Evolutionary conservation across 1,140 invertebrate genomes (phyloP).

Genomic region (Orius insidiosus): DNA sequence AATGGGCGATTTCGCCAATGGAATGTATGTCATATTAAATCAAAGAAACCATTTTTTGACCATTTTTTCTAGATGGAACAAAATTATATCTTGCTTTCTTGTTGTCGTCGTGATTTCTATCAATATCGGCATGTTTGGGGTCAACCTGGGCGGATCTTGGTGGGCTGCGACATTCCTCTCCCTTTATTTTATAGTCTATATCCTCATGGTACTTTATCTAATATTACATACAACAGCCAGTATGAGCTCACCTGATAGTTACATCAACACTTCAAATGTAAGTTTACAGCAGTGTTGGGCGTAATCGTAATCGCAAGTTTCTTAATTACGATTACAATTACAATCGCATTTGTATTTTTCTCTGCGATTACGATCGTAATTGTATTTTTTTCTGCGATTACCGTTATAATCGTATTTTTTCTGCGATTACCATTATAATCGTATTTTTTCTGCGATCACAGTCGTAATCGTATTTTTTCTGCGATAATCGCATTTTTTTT

Average conservation of each 20-base stretch:
- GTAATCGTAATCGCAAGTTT: too few species aligned
- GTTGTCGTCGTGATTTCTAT: slow-evolving; percentile 57
- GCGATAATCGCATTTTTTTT: too few species aligned
- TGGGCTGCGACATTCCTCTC: slow-evolving; percentile 2
- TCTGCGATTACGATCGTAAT: too few species aligned
- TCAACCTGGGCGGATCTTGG: slow-evolving; percentile 27
- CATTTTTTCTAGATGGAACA: slow-evolving; percentile 40
- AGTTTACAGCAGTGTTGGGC: too few species aligned
- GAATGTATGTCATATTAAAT: slow-evolving; percentile 34
- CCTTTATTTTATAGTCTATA: slow-evolving; percentile 12
- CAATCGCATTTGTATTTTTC: too few species aligned
- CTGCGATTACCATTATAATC: too few species aligned
- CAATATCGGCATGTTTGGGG: slow-evolving; percentile 64
- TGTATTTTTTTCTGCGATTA: too few species aligned
- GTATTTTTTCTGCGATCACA: too few species aligned
- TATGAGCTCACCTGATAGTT: slow-evolving; percentile 12
- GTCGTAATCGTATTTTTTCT: too few species aligned
- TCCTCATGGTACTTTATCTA: slow-evolving; percentile 12
- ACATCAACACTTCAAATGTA: slow-evolving; percentile 2
- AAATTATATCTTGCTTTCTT: slow-evolving; percentile 44
- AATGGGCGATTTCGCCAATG: slow-evolving; percentile 72
- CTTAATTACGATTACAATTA: too few species aligned
- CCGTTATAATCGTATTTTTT: too few species aligned
- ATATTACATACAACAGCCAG: slow-evolving; percentile 12
- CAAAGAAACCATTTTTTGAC: slow-evolving; percentile 9